Conservation (phyloP, 2,113 vertebrate genomes). For the Ranitomeya imitator region DNA sequence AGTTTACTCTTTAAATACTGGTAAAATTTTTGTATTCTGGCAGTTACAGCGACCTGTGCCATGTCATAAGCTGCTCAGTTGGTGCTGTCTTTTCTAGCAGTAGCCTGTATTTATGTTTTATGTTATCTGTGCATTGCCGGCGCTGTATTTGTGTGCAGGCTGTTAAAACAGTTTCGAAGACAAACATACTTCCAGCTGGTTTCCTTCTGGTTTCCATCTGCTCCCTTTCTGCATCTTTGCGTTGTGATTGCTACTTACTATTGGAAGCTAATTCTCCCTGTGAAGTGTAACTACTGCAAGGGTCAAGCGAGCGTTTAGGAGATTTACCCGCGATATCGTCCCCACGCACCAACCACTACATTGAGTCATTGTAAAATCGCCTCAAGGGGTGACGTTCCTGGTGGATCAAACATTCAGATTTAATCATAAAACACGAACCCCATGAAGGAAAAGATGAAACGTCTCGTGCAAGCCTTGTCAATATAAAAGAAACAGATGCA, state of each 20-base stretch:
- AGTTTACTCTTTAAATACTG: not conserved
- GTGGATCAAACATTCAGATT: not conserved
- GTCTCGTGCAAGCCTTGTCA: not conserved
- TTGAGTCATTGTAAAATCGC: not conserved
- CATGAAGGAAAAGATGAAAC: not conserved
- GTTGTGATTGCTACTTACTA: conserved; percentile 75
- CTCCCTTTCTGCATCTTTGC: conserved; percentile 70
- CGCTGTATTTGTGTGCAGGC: conserved; percentile 76
- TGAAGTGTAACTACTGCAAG: conserved; percentile 59
- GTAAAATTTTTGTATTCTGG: not conserved
- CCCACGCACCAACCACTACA: not conserved
- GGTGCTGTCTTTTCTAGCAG: conserved; percentile 70
- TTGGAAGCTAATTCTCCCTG: conserved; percentile 72
- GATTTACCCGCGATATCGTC: not conserved
- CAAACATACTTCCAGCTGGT: conserved; percentile 79
- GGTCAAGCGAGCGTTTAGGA: conserved; percentile 60
- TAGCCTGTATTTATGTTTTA: conserved; percentile 77
- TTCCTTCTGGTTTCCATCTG: conserved; percentile 79
- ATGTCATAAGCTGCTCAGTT: conserved; percentile 4
- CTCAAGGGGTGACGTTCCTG: not conserved
- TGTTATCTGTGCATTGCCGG: conserved; percentile 74
- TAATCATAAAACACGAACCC: not conserved
- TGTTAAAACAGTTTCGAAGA: conserved; percentile 78
- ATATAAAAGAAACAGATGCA: not conserved
- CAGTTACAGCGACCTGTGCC: not conserved